Evolutionary conservation across 2,113 vertebrate species (phyloP).

Genomic region (Vimba vimba): DNA sequence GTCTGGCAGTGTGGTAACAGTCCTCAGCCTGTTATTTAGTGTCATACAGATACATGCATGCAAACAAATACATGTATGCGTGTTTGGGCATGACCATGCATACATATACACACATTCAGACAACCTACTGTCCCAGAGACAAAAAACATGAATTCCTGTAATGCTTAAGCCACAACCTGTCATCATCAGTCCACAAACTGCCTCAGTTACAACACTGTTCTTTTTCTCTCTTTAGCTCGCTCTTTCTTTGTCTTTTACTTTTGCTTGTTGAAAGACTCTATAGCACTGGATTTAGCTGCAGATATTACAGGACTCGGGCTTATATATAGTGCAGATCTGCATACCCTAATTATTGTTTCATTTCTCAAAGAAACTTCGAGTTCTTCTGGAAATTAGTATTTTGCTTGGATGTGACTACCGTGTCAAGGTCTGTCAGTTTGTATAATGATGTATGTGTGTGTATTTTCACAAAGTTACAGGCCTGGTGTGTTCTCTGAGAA

Average conservation of each 20-base stretch:
- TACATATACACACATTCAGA: constrained; percentile 11
- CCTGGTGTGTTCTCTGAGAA: constrained; percentile 13
- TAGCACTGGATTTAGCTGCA: constrained; percentile 26
- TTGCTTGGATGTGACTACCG: constrained; percentile 32
- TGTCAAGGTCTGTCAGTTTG: constrained; percentile 25
- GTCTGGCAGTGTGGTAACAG: not conserved
- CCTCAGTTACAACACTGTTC: constrained; percentile 37
- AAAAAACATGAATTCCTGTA: constrained; percentile 50
- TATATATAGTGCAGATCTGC: constrained; percentile 49
- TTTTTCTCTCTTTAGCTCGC: constrained; percentile 26
- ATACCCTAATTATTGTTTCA: constrained; percentile 38
- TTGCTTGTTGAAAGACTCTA: constrained; percentile 22
- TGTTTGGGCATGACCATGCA: not conserved
- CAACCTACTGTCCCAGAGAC: constrained; percentile 34
- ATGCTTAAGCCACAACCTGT: constrained; percentile 51
- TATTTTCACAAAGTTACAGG: constrained; percentile 41
- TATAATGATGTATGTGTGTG: constrained; percentile 35
- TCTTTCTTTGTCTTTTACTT: constrained; percentile 25
- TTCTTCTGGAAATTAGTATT: constrained; percentile 32
- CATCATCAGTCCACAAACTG: constrained; percentile 52
- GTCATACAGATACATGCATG: not conserved
- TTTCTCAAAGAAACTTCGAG: not conserved
- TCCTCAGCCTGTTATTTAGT: constrained; percentile 8
- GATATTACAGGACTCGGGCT: constrained; percentile 37
- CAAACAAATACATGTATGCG: constrained; percentile 33